Evolutionary conservation across 1,140 invertebrate genomes (phyloP), one percentile per base, ranked within the genome.

Genomic region (Drosophila nebulosa): DNA sequence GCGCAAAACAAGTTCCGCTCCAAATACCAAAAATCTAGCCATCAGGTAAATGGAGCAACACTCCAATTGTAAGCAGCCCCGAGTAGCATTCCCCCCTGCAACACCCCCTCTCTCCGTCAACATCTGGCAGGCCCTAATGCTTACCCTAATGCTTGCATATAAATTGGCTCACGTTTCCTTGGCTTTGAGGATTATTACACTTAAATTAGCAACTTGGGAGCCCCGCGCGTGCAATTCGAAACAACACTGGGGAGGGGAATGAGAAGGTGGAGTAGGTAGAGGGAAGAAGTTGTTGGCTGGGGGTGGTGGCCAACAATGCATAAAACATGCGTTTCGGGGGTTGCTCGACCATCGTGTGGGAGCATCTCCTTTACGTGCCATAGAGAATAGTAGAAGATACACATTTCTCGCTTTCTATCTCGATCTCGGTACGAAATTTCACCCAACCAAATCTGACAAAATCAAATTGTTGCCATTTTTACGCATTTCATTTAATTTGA

Each of bases 381-480:
- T 72, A 56, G 61, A 56, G 61, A n/a, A n/a, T 70, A 67, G 39
- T 16, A 21, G 16, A 46, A 46, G 39, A 46, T 46, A 46, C 39
- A 74, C 63, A 64, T 74, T 35, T 58, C 42, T 30, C 22, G 36
- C 36, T 42, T 30, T 58, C 35, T 69, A 36, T 60, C 64, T 55
- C 56, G 56, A 24, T 22, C 30, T 26, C 27, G 55, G 50, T 32
- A 46, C 30, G 36, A 10, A 52, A 65, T 69, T 50, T 75, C 77
- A 66, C 77, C 67, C 72, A 74, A 67, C 69, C 75, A 88, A 88
- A 88, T 88, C 83, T 79, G 83, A 88, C 83, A 83, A 88, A 88
- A 88, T 88, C 83, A 88, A 88, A 88, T 88, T 88, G 84, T 88
- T 88, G 83, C 83, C 84, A 89, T 88, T 88, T 88, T 88, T 88